phyloP scores from a whole-genome alignment of 2,888 invertebrate genomes.

The Tubulanus polymorphus region DNA sequence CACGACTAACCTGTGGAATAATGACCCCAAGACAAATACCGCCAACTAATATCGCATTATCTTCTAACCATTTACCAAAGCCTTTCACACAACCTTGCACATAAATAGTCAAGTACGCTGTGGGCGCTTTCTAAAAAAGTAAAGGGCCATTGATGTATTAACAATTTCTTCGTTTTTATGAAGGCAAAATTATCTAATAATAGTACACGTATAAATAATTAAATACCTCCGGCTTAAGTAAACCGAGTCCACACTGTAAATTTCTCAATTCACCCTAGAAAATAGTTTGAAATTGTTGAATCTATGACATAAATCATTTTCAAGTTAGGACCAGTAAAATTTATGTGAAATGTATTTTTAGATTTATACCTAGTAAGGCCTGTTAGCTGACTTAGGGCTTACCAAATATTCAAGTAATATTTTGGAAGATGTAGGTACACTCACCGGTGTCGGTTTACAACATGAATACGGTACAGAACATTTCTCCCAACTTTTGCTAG shows the following conservation, averaged over 20 bases:
- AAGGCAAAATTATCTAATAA: too few relatives aligned
- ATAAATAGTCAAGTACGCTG: too few relatives aligned
- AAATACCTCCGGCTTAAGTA: too few relatives aligned
- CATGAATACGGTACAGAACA: constrained; percentile 56
- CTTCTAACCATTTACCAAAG: constrained; percentile 40
- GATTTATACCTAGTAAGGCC: too few relatives aligned
- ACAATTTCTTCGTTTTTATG: too few relatives aligned
- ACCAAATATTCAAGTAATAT: background rate
- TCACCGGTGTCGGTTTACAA: constrained; percentile 37
- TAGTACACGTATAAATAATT: too few relatives aligned
- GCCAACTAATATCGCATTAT: constrained; percentile 40
- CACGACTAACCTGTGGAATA: constrained; percentile 42
- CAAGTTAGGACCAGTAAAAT: background rate
- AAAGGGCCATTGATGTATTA: too few relatives aligned
- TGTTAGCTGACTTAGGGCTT: background rate
- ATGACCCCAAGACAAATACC: constrained; percentile 38
- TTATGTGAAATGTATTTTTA: background rate
- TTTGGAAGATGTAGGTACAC: constrained; percentile 8
- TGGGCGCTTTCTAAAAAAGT: too few relatives aligned
- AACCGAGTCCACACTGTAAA: too few relatives aligned
- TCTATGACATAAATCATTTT: too few relatives aligned
- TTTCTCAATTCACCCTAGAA: too few relatives aligned
- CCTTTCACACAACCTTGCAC: constrained; percentile 42
- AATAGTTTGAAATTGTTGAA: too few relatives aligned
- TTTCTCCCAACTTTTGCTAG: constrained; percentile 43